Percentiles rank a stretch among this genome's conserved stretches.
phyloP scores from a whole-genome alignment of 2,797 vertebrate genomes.

The Dendrocincla fuliginosa region DNA sequence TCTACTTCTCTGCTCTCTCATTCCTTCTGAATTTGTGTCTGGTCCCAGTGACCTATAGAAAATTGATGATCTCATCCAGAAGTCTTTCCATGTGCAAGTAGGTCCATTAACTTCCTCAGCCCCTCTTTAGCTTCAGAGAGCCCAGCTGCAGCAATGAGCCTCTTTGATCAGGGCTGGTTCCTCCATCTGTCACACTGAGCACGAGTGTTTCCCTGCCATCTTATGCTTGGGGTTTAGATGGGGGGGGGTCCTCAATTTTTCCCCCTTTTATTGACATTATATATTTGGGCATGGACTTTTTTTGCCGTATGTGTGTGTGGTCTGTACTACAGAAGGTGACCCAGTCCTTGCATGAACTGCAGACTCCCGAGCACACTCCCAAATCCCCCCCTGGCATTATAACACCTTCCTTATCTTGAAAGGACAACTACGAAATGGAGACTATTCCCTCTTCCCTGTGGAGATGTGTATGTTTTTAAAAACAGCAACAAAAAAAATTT shows the following conservation, averaged over 20 bases:
- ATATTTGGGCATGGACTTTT: background rate
- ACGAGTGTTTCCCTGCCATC: background rate
- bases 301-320: background rate
- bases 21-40: constrained; percentile 48
- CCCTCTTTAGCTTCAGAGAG: constrained; percentile 16
- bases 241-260: background rate
- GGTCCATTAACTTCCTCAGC: constrained; percentile 39
- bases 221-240: background rate
- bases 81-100: background rate
- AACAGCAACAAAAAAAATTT: background rate
- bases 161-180: background rate
- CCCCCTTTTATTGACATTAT: background rate
- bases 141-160: background rate
- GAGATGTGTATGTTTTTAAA: background rate
- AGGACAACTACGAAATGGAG: background rate
- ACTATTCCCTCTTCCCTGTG: background rate
- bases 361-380: background rate
- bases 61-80: constrained; percentile 46
- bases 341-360: background rate
- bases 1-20: constrained; percentile 19
- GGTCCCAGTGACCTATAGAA: constrained; percentile 41
- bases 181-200: background rate
- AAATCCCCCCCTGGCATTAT: background rate
- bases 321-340: background rate
- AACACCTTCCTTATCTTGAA: background rate